Evolutionary conservation across 2,888 invertebrate species (phyloP).

Genomic region (Colostygia pectinataria): DNA sequence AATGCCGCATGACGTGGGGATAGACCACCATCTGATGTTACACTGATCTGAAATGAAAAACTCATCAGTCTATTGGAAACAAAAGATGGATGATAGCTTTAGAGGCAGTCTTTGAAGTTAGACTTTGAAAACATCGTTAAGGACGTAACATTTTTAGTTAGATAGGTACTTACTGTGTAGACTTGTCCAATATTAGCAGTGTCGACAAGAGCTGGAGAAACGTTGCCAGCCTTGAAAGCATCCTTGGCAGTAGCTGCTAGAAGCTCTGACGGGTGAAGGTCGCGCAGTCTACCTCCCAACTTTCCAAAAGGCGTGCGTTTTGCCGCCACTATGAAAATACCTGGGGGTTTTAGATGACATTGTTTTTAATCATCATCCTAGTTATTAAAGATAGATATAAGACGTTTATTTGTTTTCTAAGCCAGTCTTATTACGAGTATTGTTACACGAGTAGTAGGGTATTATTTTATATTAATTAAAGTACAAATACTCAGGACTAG

Average conservation of each 20-base stretch:
- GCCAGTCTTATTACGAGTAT: too few relatives aligned
- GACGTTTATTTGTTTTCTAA: too few relatives aligned
- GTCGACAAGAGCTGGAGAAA: conserved; percentile 93
- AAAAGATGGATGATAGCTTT: too few relatives aligned
- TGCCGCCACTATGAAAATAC: conserved; percentile 95
- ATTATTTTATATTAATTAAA: too few relatives aligned
- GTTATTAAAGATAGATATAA: too few relatives aligned
- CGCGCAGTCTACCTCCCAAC: conserved; percentile 91
- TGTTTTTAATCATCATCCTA: background rate
- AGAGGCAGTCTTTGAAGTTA: too few relatives aligned
- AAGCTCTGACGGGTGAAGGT: conserved; percentile 87
- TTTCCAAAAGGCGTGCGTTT: conserved; percentile 98
- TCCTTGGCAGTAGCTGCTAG: conserved; percentile 91
- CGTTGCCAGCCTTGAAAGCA: conserved; percentile 88
- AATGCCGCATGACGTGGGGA: conserved; percentile 93
- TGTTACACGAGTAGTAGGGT: too few relatives aligned
- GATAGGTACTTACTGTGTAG: conserved; percentile 77
- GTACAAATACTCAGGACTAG: too few relatives aligned
- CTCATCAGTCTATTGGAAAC: too few relatives aligned
- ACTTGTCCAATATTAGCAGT: conserved; percentile 96
- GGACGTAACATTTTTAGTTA: too few relatives aligned
- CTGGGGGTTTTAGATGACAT: conserved; percentile 66
- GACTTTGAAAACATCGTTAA: too few relatives aligned
- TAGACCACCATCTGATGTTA: conserved; percentile 93
- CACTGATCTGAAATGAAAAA: conserved; percentile 69